These are phyloP conservation scores for Leptinotarsa rubiginosa DNA, from an alignment of 2,888 invertebrate genomes.

Conservation along the genomic window DNA sequence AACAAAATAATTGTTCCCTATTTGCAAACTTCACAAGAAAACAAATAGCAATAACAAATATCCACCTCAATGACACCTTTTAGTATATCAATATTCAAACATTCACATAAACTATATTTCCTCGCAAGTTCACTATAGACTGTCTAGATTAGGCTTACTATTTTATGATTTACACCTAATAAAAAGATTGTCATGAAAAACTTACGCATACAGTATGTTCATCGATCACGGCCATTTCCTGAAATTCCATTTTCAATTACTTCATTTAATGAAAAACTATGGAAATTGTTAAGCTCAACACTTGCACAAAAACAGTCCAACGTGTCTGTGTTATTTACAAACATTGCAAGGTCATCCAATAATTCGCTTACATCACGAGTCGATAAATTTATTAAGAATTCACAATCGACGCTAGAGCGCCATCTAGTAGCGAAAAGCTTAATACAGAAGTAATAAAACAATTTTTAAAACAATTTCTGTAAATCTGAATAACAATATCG, in stretches of 20 bases:
- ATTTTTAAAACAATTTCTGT: not conserved
- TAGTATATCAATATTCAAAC: no score
- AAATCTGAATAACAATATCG: no score
- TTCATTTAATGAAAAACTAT: constrained; percentile 37
- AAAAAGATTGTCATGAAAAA: constrained; percentile 54
- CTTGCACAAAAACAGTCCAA: constrained; percentile 64
- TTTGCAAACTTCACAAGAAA: not conserved
- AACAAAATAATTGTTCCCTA: constrained; percentile 12
- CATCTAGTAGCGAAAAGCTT: not conserved
- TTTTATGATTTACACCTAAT: constrained; percentile 23
- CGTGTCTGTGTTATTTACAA: constrained; percentile 80
- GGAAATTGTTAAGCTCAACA: constrained; percentile 47
- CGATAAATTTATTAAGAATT: constrained; percentile 36
- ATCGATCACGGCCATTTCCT: constrained; percentile 74
- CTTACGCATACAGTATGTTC: constrained; percentile 74
- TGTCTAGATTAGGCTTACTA: not conserved
- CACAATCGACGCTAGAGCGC: not conserved
- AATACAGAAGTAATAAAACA: not conserved
- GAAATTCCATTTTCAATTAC: constrained; percentile 71
- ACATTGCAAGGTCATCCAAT: constrained; percentile 78
- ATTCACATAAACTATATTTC: no score
- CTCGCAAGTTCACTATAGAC: no score
- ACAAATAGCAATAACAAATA: not conserved
- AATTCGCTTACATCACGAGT: constrained; percentile 63
- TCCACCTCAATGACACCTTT: not conserved